Conservation (phyloP, 2,888 invertebrate genomes). For the Meandrusa payeni region DNA sequence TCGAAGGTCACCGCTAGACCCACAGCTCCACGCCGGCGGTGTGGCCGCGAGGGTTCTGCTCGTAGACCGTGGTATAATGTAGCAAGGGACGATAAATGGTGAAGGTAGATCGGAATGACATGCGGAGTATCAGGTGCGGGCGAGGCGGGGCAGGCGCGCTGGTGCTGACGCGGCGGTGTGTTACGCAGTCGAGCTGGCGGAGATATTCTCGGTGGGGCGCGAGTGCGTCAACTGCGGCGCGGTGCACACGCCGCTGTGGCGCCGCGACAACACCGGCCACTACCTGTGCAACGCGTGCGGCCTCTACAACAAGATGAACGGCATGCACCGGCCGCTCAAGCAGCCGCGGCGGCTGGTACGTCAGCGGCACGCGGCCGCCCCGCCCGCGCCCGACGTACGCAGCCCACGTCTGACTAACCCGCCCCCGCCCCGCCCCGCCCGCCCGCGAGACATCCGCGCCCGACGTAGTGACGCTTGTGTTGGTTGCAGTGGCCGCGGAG, state of each 20-base stretch:
- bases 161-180: constrained; percentile 30
- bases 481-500: constrained; percentile 91
- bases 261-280: constrained; percentile 98
- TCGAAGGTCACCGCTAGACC: no score
- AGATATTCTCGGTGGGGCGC: constrained; percentile 93
- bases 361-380: constrained; percentile 73
- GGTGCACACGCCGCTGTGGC: constrained; percentile 97
- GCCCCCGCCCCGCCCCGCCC: constrained; percentile 29
- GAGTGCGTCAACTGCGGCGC: constrained; percentile 99
- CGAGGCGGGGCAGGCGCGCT: neutral
- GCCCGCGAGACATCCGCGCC: constrained; percentile 60
- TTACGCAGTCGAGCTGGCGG: constrained; percentile 83
- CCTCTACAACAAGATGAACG: constrained; percentile 99
- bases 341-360: constrained; percentile 99
- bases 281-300: constrained; percentile 99
- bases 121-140: constrained; percentile 8
- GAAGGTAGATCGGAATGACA: no score
- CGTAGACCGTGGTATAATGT: no score
- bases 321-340: constrained; percentile 97
- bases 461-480: constrained; percentile 57
- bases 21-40: no score
- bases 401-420: constrained; percentile 36
- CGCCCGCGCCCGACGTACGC: constrained; percentile 57
- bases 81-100: no score
- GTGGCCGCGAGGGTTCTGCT: neutral